Evolutionary conservation across 2,888 invertebrate species (phyloP), one percentile per base, ranked within the genome.

Genomic region (Heliconius charithonia): DNA sequence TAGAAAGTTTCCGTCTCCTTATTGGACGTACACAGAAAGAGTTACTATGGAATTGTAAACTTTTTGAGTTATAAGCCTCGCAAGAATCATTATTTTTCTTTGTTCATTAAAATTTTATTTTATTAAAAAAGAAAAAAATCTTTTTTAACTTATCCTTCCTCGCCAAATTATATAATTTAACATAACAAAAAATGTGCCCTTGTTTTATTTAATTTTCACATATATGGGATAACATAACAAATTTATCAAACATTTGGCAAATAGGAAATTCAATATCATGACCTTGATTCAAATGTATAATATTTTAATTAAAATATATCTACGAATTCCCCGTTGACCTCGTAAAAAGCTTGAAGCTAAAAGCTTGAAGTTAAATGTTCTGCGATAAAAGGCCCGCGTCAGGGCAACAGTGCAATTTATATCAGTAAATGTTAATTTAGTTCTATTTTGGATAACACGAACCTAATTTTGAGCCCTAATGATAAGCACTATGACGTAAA

Each of bases 351-450:
- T n/a, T n/a, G n/a, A n/a, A n/a, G n/a, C n/a, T n/a, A 78, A 79
- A 78, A 78, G 76, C 77, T 79, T 74, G 75, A 81, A 81, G 76
- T 81, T 79, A 80, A 82, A 80, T 76, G 76, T 63, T 67, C 62
- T 63, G 71, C 80, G 80, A 82, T 82, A 83, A 82, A 82, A 75
- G 81, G 77, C 76, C 59, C 41, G 75, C 75, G 71, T 73, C 76
- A 72, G 66, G 66, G 79, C 77, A 80, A 76, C 81, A 77, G 56
- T 79, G 81, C 81, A 82, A 82, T 83, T 82, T 81, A 81, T 83
- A 81, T 79, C 77, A 80, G 79, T 81, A 69, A 81, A 72, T 72
- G 74, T 81, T 81, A 80, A 82, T 82, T 80, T 77, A 79, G 69
- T 81, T 74, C 78, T 78, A 79, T 76, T 78, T 80, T 76, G 70